phyloP scores from a whole-genome alignment of 2,888 invertebrate species.

The Steinernema hermaphroditum region DNA sequence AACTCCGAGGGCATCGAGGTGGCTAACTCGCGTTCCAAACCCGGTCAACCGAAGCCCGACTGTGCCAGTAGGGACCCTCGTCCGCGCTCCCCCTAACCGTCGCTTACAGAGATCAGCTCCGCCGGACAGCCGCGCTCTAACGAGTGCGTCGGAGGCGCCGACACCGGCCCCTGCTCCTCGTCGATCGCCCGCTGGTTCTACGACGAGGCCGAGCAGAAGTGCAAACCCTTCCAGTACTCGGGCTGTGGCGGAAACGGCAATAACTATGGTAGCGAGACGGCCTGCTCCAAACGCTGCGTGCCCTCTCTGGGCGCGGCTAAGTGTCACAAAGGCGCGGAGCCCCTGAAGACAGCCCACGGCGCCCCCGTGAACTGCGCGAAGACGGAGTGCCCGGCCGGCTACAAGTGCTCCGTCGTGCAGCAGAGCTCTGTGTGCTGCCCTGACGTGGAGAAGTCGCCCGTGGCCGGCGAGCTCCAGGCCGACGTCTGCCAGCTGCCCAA shows the following conservation, averaged over 20 bases:
- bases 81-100: background rate
- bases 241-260: constrained; percentile 66
- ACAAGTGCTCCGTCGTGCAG: constrained; percentile 56
- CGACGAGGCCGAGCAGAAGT: constrained; percentile 54
- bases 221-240: constrained; percentile 56
- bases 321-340: constrained; percentile 45
- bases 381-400: constrained; percentile 59
- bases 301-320: constrained; percentile 38
- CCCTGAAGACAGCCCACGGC: constrained; percentile 54
- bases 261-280: constrained; percentile 58
- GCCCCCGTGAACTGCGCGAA: constrained; percentile 57
- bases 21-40: constrained; percentile 56
- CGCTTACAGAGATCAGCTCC: constrained; percentile 51
- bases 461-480: constrained; percentile 31
- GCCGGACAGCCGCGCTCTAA: constrained; percentile 49
- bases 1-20: constrained; percentile 63
- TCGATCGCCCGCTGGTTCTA: constrained; percentile 57
- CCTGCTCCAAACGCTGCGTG: constrained; percentile 48
- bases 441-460: constrained; percentile 47
- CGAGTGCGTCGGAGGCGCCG: constrained; percentile 55
- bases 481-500: constrained; percentile 51
- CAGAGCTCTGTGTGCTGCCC: constrained; percentile 62
- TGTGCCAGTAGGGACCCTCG: constrained; percentile 62
- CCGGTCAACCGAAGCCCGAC: constrained; percentile 53
- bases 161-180: constrained; percentile 58